Conservation (phyloP, 2,797 vertebrate genomes). For the Clarias platycephalus region DNA sequence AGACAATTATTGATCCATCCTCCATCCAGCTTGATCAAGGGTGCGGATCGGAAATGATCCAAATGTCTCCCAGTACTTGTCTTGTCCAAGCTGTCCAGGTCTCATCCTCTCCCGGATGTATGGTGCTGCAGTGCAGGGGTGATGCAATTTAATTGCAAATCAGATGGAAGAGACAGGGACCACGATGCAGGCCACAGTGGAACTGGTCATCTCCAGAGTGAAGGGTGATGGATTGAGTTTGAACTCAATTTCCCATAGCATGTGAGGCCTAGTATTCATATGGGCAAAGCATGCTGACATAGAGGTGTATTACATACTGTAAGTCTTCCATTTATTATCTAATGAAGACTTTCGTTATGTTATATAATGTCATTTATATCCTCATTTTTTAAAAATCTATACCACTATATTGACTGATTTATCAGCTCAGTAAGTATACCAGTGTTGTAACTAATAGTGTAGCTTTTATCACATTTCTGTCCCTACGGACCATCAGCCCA, state of each 20-base stretch:
- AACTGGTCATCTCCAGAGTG: constrained; percentile 60
- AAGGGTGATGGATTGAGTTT: constrained; percentile 45
- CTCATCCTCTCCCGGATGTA: constrained; percentile 59
- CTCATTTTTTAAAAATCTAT: not conserved
- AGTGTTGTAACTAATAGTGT: not conserved
- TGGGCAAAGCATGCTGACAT: not conserved
- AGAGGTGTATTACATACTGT: not conserved
- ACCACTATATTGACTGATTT: not conserved
- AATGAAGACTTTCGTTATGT: not conserved
- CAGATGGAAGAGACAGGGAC: constrained; percentile 58
- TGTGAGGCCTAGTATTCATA: not conserved
- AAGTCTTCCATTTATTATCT: not conserved
- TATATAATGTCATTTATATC: not conserved
- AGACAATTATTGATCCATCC: not conserved
- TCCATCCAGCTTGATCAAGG: too few species aligned
- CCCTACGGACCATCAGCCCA: not conserved
- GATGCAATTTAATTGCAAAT: constrained; percentile 79
- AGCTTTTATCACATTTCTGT: not conserved
- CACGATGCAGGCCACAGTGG: constrained; percentile 57
- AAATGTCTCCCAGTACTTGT: constrained; percentile 4
- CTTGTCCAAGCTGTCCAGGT: constrained; percentile 20
- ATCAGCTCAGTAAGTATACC: not conserved
- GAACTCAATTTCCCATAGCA: not conserved
- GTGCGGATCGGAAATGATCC: not conserved
- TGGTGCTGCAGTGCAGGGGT: constrained; percentile 53